Percentiles rank a stretch among this genome's conserved stretches.
phyloP scores from a whole-genome alignment of 2,888 invertebrate species.

The Cantharis lateralis region DNA sequence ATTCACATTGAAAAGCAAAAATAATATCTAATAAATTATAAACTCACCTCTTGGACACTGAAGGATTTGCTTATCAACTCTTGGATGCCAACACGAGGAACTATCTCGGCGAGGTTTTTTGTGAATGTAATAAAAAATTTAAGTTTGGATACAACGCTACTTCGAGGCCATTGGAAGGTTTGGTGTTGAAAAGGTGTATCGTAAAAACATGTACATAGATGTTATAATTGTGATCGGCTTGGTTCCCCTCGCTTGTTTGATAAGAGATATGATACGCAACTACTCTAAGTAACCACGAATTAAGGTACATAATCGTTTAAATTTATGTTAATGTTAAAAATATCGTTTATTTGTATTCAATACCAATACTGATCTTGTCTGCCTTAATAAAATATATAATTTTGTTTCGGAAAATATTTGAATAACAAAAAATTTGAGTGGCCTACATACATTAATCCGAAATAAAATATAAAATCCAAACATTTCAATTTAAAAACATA shows the following conservation, averaged over 20 bases:
- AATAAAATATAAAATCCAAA: too few species aligned
- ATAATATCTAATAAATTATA: not conserved
- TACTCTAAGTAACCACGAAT: constrained; percentile 14
- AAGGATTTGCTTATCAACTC: not conserved
- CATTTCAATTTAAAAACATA: too few species aligned
- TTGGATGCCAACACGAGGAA: not conserved
- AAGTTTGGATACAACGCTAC: not conserved
- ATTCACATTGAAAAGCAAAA: not conserved
- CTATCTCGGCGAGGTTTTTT: not conserved
- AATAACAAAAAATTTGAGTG: not conserved
- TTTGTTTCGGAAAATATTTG: not conserved
- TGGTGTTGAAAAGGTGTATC: not conserved
- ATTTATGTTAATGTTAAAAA: not conserved
- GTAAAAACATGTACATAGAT: constrained; percentile 12
- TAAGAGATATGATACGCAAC: constrained; percentile 29
- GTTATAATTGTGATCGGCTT: constrained; percentile 8
- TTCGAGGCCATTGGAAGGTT: not conserved
- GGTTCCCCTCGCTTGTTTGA: constrained; percentile 19
- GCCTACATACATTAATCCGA: too few species aligned
- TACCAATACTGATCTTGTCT: not conserved
- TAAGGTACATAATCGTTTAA: constrained; percentile 21
- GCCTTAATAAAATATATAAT: not conserved
- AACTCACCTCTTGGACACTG: not conserved
- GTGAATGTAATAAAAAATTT: not conserved
- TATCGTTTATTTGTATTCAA: not conserved